phyloP scores from a whole-genome alignment of 2,113 vertebrate genomes.

The Ageneiosus marmoratus region DNA sequence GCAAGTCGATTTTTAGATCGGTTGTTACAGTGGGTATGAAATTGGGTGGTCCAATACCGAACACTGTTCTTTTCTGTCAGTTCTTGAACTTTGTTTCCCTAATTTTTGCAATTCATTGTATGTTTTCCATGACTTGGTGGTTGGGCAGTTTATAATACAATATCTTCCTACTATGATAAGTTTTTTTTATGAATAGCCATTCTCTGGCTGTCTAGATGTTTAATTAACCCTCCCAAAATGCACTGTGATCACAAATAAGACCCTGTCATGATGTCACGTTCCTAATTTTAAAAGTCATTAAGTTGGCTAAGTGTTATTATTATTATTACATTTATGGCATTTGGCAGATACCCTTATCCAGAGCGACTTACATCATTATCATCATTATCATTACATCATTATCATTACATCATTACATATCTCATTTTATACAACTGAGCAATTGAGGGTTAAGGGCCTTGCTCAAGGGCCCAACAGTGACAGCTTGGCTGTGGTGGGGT shows the following conservation, averaged over 20 bases:
- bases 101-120: neutral
- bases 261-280: neutral
- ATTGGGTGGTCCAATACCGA: neutral
- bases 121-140: neutral
- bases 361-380: too few relatives aligned
- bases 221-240: neutral
- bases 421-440: too few relatives aligned
- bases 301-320: neutral
- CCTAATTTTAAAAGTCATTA: neutral
- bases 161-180: neutral
- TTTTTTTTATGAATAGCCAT: neutral
- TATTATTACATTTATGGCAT: too few relatives aligned
- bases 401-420: too few relatives aligned
- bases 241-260: neutral
- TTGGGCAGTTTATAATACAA: neutral
- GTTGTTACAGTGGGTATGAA: neutral
- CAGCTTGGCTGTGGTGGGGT: too few relatives aligned
- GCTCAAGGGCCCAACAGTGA: too few relatives aligned
- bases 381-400: too few relatives aligned
- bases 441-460: too few relatives aligned
- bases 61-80: neutral
- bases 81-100: neutral
- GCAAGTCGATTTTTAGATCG: neutral
- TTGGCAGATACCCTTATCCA: too few relatives aligned
- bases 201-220: neutral